Conservation (phyloP, 64 coral and sea anemone genomes). For the Platygyra sinensis region DNA sequence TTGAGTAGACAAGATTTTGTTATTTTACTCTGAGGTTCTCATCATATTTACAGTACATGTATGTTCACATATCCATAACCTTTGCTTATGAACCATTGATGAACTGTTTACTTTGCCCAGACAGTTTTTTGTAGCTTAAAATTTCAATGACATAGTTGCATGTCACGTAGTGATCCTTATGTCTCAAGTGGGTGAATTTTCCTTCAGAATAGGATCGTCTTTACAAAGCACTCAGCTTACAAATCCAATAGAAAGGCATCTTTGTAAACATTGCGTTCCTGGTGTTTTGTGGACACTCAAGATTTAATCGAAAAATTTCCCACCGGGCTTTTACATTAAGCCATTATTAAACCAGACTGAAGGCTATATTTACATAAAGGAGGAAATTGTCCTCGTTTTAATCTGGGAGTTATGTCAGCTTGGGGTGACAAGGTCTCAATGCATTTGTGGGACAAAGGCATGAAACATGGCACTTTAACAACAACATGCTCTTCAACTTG, state of each 20-base stretch:
- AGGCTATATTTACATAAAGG: background rate
- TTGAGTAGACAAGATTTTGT: too few relatives aligned
- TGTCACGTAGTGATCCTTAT: background rate
- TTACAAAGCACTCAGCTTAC: background rate
- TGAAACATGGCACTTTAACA: too few relatives aligned
- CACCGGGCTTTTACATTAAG: background rate
- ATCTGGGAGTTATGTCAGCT: background rate
- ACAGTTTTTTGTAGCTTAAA: background rate
- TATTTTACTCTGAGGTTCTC: too few relatives aligned
- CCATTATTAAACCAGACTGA: background rate
- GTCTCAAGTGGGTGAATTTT: background rate
- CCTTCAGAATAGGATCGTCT: background rate
- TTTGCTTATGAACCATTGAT: background rate
- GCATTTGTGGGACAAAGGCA: too few relatives aligned
- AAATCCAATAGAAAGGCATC: background rate
- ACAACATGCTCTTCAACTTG: too few relatives aligned
- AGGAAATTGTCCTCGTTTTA: background rate
- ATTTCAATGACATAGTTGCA: background rate
- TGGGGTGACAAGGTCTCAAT: too few relatives aligned
- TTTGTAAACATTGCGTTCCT: background rate
- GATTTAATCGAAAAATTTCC: background rate
- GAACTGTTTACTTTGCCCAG: background rate
- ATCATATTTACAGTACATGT: too few relatives aligned
- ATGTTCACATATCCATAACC: too few relatives aligned
- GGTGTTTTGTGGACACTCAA: background rate